Conservation (phyloP, 1,140 invertebrate genomes). For the Ostrea denselamellosa region DNA sequence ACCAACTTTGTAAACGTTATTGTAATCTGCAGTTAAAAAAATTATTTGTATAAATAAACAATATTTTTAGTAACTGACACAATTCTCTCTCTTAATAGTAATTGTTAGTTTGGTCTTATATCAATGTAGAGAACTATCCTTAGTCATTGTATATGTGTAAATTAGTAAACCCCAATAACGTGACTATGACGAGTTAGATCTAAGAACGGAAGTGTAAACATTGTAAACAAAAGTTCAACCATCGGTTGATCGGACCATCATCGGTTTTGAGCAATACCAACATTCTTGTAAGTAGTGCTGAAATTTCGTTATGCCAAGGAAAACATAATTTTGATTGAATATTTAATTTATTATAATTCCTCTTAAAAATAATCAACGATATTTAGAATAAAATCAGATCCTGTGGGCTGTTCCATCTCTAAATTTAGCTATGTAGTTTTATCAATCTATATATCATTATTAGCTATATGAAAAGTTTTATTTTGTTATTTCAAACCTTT, state of each 20-base stretch:
- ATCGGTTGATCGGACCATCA: neutral
- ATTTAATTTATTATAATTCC: neutral
- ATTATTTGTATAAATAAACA: neutral
- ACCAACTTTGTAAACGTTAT: neutral
- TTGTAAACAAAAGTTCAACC: neutral
- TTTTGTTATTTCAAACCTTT: no score
- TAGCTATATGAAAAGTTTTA: no score
- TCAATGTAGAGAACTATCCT: no score
- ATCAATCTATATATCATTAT: no score
- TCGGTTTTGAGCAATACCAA: neutral
- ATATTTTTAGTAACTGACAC: neutral
- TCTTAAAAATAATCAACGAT: neutral
- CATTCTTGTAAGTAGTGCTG: neutral
- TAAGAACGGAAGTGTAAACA: neutral
- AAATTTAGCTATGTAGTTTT: no score
- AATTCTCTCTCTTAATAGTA: neutral
- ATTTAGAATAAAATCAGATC: no score
- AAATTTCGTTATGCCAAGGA: no score
- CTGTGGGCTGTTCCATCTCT: no score
- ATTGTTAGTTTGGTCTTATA: no score
- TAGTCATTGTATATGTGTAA: neutral
- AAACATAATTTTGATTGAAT: neutral
- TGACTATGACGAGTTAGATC: neutral
- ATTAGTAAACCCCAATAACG: constrained; percentile 19
- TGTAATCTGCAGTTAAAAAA: neutral